Evolutionary conservation across 2,888 invertebrate genomes (phyloP), one percentile per base, ranked within the genome.

Genomic region (Watsonalla binaria): DNA sequence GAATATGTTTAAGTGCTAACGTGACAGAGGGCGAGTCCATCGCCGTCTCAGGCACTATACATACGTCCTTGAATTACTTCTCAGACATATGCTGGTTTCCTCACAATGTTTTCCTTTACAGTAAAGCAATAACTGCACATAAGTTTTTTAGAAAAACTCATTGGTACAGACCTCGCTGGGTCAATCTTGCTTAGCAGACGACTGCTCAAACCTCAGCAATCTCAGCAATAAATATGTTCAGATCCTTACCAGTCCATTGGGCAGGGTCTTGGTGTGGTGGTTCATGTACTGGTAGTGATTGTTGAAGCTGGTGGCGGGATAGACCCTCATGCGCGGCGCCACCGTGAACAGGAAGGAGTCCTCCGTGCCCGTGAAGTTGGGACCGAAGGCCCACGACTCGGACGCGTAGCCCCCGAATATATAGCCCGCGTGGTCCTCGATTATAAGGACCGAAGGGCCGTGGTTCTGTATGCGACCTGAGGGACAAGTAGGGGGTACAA

Each of bases 251-350:
- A 98, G 78, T 59, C 98, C 98, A 86, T 99, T 99, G 0, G 98
- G 98, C 92, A 99, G 92, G 0, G 98, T 98, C 85, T 98, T 96
- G 63, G 98, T 97, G 68, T 97, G 95, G 57, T 95, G 92, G 85
- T 98, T 98, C 61, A 99, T 92, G 82, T 99, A 99, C 88, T 97
- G 97, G 81, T 94, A 99, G 78, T 98, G 97, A 59, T 95, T 92
- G 82, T 98, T 98, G 82, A 95, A 97, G 0, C 94, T 94, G 0
- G 97, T 96, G 0, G 96, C 88, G 0, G 92, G 92, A 79, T 95
- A 98, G 2, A 96, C 91, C 42, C 95, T 86, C 93, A 97, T 95
- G 54, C 93, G 92, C 0, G 98, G 98, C 33, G 93, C 92, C 51
- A 98, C 86, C 0, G 96, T 94, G 84, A 98, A 98, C 37, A 99